Evolutionary conservation across 2,888 invertebrate genomes (phyloP), one percentile per base, ranked within the genome.

Genomic region (Papilio protenor): DNA sequence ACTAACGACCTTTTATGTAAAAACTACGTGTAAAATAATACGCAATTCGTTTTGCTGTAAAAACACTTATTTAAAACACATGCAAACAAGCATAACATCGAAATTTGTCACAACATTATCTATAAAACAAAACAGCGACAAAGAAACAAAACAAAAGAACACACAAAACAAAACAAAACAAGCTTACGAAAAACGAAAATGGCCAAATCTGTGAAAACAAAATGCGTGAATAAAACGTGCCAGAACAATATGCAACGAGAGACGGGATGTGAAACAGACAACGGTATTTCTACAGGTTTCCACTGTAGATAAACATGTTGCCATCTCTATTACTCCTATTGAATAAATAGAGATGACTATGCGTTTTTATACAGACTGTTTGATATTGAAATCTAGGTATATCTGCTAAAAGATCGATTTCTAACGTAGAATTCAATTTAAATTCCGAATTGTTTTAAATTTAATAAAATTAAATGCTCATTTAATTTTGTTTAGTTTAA

Each of bases 91-190:
- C 45, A 21, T 45, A 14, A 69, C 64, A 33, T 69, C 23, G 23
- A 55, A 69, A 75, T 45, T 69, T 23, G 66, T 55, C 75, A 33
- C n/a, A 75, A 69, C 75, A 70, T 61, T 74, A 16, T 59, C 59
- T 59, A 59, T 8, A 40, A 40, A 8, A 0, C 40, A 40, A 40
- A 40, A 40, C 40, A 40, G 33, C 33, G 6, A 33, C 33, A 33
- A 33, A 33, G 33, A 33, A 33, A 2, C 27, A 27, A 27, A 27
- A 27, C 27, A 27, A 27, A 27, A 33, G 69, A 75, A 66, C 33
- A 33, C 59, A 70, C 71, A 72, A 72, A 73, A 66, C 61, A 61
- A 61, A 61, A 61, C 61, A 73, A 73, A 77, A 73, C 49, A 76
- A 73, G 49, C 71, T 61, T 47, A 61, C 64, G 69, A 70, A 52